Base-by-base conservation (phyloP, 2,797 vertebrate genomes). In the Oryzias sinensis region DNA sequence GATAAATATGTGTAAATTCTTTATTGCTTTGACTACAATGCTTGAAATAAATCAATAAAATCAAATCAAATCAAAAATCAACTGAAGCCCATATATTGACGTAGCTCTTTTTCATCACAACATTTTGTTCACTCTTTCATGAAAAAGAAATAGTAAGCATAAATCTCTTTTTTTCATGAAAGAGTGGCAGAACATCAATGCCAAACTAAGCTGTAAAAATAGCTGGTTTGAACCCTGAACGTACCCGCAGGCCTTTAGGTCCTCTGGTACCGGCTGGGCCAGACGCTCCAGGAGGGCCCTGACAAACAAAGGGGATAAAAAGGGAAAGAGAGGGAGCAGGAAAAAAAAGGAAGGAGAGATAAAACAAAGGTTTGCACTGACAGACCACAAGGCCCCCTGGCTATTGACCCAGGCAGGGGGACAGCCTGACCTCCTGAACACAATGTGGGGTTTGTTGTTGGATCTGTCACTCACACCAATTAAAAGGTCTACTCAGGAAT, bases 161-260 rank as follows among this genome's bases (percentile, higher is more conserved):
- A 33, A 56, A 24, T n/a, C 17, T 42, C 43, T 15, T 47, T 22
- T 22, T 22, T 22, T 22, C 18, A 18, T 18, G 18, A 18, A 18
- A 18, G 18, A 18, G 18, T 18, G 18, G 18, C 18, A 18, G 24
- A 59, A 42, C 48, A 60, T 47, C 14, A 22, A 42, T 37, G 24
- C 14, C 2, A 41, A 27, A 66, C 17, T 50, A n/a, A 14, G 20
- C 16, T 49, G 40, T 47, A 20, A 44, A 57, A 56, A 60, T 17
- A 52, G 51, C 45, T 64, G 49, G 50, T 50, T 47, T 56, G 54
- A 79, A 45, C 64, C 40, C 24, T 62, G 40, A 44, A 76, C 94
- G 92, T 87, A 99, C 97, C 93, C 90, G 83, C 70, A 86, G 93
- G 70, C 97, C 97, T 83, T 98, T 98, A 22, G 90, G 46, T 80